Conservation (phyloP, 1,140 invertebrate genomes). For the Drosophila nasuta region DNA sequence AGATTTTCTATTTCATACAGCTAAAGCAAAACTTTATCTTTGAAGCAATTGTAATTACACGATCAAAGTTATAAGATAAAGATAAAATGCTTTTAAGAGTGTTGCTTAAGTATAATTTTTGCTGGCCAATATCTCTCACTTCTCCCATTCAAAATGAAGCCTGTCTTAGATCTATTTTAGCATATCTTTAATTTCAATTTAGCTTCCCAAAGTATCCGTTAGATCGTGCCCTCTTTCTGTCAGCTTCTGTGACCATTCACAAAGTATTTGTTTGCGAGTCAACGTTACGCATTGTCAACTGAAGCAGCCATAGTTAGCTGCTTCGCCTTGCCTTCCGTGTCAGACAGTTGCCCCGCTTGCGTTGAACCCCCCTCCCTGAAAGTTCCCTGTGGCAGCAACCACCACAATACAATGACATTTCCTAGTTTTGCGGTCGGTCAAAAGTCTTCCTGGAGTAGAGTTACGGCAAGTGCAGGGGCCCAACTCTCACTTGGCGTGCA, state of each 20-base stretch:
- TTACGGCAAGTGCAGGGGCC: conserved; percentile 75
- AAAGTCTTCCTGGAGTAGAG: conserved; percentile 82
- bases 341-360: neutral
- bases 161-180: neutral
- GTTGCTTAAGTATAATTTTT: too few species aligned
- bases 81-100: too few species aligned
- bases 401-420: conserved; percentile 62
- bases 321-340: neutral
- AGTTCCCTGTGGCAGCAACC: neutral
- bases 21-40: too few species aligned
- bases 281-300: conserved; percentile 21
- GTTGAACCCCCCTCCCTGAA: neutral
- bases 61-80: too few species aligned
- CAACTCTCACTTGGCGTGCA: conserved; percentile 19
- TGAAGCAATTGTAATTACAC: too few species aligned
- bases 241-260: neutral
- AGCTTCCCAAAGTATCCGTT: neutral
- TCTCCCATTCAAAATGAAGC: neutral
- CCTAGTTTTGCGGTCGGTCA: conserved; percentile 79
- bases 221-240: neutral
- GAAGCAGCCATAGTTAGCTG: neutral
- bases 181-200: neutral
- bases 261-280: neutral
- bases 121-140: too few species aligned
- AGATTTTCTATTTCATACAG: too few species aligned